Conservation (phyloP, 2,113 vertebrate species). For the Vidua chalybeata region DNA sequence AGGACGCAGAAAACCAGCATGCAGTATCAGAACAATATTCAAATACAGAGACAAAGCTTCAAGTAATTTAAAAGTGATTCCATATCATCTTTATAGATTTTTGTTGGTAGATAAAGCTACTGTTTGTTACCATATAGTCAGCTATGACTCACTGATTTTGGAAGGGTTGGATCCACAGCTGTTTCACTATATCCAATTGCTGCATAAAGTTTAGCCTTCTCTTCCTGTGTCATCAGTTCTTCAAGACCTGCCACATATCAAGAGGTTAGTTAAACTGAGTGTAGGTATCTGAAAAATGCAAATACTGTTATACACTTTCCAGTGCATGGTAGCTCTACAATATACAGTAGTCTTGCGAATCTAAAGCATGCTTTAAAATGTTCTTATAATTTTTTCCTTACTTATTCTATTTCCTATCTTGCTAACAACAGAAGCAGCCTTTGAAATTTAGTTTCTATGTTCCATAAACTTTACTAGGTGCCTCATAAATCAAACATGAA, state of each 20-base stretch:
- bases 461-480: neutral
- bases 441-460: neutral
- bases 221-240: slow-evolving; percentile 86
- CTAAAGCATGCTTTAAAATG: neutral
- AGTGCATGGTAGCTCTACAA: neutral
- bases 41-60: neutral
- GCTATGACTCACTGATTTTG: slow-evolving; percentile 85
- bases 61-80: neutral
- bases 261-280: neutral
- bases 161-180: slow-evolving; percentile 90
- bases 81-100: neutral
- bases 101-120: neutral
- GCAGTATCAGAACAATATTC: neutral
- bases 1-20: neutral
- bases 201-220: slow-evolving; percentile 93
- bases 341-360: neutral
- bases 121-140: neutral
- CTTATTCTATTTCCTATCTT: neutral
- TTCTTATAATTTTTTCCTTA: neutral
- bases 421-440: neutral
- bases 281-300: neutral
- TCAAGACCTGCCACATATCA: slow-evolving; percentile 82
- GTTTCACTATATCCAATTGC: slow-evolving; percentile 98
- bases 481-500: neutral
- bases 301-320: neutral